phyloP scores from a whole-genome alignment of 2,797 vertebrate genomes.

The Mycteria americana region DNA sequence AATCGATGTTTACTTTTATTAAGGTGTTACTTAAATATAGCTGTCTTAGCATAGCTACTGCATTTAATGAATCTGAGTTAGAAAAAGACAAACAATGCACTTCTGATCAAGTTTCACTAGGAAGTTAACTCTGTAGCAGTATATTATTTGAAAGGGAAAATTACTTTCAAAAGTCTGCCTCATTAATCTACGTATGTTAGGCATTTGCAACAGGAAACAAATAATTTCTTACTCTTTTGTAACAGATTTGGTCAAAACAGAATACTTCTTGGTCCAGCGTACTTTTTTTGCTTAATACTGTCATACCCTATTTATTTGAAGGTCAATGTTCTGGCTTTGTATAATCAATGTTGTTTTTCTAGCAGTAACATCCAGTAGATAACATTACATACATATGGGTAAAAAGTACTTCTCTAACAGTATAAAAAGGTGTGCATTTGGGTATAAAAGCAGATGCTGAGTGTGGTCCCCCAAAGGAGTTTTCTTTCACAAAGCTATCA shows the following conservation, averaged over 20 bases:
- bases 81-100: too few species aligned
- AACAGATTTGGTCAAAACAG: not conserved
- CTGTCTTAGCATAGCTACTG: not conserved
- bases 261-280: not conserved
- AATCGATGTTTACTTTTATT: not conserved
- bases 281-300: not conserved
- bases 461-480: not conserved
- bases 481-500: not conserved
- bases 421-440: not conserved
- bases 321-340: not conserved
- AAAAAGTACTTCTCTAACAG: not conserved
- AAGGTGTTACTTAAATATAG: not conserved
- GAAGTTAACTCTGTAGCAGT: not conserved
- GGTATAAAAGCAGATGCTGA: not conserved
- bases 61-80: not conserved
- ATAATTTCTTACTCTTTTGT: not conserved
- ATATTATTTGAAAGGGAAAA: not conserved
- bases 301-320: not conserved
- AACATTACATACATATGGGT: not conserved
- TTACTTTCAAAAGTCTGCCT: not conserved
- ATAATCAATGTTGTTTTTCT: not conserved
- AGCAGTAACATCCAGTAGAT: not conserved
- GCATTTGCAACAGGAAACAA: not conserved
- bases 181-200: accelerated
- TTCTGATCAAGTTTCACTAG: not conserved